Percentiles rank a stretch among this genome's conserved stretches.
Conservation (phyloP, 2,113 vertebrate species). For the Nematolebias whitei region DNA sequence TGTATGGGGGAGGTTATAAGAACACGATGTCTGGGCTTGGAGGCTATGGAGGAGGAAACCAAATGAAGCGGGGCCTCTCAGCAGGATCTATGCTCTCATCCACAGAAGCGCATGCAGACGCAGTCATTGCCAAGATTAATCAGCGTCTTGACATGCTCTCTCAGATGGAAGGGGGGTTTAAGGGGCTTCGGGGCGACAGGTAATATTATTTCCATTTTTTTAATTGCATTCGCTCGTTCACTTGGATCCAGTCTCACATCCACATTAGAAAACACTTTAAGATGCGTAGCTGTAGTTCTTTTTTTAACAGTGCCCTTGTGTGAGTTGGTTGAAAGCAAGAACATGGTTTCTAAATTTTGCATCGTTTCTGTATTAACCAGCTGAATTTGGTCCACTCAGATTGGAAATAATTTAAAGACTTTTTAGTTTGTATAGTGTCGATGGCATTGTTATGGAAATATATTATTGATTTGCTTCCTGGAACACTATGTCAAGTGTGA, state of each 20-base stretch:
- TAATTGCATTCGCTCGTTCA: not conserved
- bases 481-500: too few relatives aligned
- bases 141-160: slow-evolving; percentile 88
- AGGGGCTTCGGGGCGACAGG: slow-evolving; percentile 75
- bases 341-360: not conserved
- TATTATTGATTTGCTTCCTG: too few relatives aligned
- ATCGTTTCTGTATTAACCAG: not conserved
- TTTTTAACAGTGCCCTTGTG: not conserved
- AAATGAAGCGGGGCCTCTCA: slow-evolving; percentile 74
- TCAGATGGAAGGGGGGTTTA: slow-evolving; percentile 74
- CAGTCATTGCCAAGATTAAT: slow-evolving; percentile 88
- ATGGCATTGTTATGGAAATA: not conserved
- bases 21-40: slow-evolving; percentile 77
- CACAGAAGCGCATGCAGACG: slow-evolving; percentile 79
- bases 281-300: not conserved
- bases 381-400: not conserved
- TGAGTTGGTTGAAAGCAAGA: not conserved
- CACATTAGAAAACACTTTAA: not conserved
- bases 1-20: slow-evolving; percentile 75
- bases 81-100: slow-evolving; percentile 70
- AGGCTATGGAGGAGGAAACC: slow-evolving; percentile 69
- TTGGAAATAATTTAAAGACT: not conserved
- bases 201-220: slow-evolving; percentile 47
- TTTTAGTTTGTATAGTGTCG: slow-evolving; percentile 7
- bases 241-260: not conserved